Percentiles rank a stretch among this genome's conserved stretches.
These are phyloP conservation scores for Drosophila kohkoa DNA, from an alignment of 1,140 invertebrate species.

Conservation along the genomic window DNA sequence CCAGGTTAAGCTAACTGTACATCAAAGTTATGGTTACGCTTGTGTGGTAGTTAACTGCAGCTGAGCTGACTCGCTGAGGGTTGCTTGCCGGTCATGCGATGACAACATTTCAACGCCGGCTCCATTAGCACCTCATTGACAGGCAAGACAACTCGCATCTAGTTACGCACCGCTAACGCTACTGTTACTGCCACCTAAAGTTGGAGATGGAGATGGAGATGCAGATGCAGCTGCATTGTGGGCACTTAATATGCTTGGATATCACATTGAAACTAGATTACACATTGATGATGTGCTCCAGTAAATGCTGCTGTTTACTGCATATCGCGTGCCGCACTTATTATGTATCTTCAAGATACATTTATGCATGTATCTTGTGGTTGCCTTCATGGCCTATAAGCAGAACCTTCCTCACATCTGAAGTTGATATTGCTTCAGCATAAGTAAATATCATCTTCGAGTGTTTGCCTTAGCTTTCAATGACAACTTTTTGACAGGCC, in stretches of 20 bases:
- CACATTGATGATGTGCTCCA: conserved; percentile 58
- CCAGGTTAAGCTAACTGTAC: conserved; percentile 60
- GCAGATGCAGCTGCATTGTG: not conserved
- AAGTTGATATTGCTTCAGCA: conserved; percentile 12
- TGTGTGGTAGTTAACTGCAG: conserved; percentile 20
- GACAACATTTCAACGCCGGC: conserved; percentile 49
- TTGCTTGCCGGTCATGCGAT: conserved; percentile 45
- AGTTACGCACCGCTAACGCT: conserved; percentile 56
- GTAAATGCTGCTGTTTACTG: conserved; percentile 31
- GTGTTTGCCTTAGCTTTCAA: conserved; percentile 56
- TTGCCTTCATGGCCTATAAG: conserved; percentile 43
- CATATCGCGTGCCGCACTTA: conserved; percentile 67
- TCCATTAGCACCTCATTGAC: conserved; percentile 78
- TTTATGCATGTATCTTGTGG: conserved; percentile 32
- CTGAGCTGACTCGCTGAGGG: not conserved
- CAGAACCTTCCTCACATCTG: conserved; percentile 18
- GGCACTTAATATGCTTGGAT: conserved; percentile 11
- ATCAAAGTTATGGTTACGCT: conserved; percentile 47
- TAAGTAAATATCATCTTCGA: conserved; percentile 33
- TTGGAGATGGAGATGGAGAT: not conserved
- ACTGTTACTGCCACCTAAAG: not conserved
- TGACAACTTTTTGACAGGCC: conserved; percentile 58
- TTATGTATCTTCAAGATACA: conserved; percentile 57
- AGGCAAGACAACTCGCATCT: conserved; percentile 56
- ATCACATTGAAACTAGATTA: conserved; percentile 33